Conservation (phyloP, 2,888 invertebrate species). For the Spisula solida region DNA sequence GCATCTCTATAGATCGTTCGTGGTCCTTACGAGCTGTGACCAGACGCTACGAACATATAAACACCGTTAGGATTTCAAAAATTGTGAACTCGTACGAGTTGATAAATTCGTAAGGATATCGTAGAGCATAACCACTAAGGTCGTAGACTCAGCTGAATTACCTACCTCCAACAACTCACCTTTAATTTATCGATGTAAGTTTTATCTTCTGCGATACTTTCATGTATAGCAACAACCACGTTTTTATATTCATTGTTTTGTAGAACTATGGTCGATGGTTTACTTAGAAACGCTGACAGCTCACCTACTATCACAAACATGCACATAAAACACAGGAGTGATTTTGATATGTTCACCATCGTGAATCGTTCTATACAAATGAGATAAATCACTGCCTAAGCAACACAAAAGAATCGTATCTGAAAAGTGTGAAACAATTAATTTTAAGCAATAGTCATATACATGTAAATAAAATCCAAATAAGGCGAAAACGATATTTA, state of each 20-base stretch:
- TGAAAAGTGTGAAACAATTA: not conserved
- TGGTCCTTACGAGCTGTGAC: too few relatives aligned
- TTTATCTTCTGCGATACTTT: conserved; percentile 73
- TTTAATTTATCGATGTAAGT: conserved; percentile 73
- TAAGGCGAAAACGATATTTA: not conserved
- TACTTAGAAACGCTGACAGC: conserved; percentile 9
- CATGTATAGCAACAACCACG: conserved; percentile 78
- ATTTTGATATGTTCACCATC: not conserved
- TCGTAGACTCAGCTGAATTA: too few relatives aligned
- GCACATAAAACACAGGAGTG: conserved; percentile 8
- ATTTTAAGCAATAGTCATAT: not conserved
- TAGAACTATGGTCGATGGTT: conserved; percentile 72
- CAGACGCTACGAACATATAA: too few relatives aligned
- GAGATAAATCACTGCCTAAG: not conserved
- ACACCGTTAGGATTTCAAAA: too few relatives aligned
- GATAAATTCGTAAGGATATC: too few relatives aligned
- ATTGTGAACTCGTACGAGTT: too few relatives aligned
- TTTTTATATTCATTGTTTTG: conserved; percentile 78
- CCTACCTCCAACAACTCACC: conserved; percentile 73
- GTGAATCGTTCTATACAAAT: not conserved
- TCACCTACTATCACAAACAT: not conserved
- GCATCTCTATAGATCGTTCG: too few relatives aligned
- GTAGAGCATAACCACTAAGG: too few relatives aligned
- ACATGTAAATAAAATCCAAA: not conserved
- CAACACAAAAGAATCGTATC: not conserved